phyloP scores from a whole-genome alignment of 2,113 vertebrate genomes.

The Ceyx margarethae region DNA sequence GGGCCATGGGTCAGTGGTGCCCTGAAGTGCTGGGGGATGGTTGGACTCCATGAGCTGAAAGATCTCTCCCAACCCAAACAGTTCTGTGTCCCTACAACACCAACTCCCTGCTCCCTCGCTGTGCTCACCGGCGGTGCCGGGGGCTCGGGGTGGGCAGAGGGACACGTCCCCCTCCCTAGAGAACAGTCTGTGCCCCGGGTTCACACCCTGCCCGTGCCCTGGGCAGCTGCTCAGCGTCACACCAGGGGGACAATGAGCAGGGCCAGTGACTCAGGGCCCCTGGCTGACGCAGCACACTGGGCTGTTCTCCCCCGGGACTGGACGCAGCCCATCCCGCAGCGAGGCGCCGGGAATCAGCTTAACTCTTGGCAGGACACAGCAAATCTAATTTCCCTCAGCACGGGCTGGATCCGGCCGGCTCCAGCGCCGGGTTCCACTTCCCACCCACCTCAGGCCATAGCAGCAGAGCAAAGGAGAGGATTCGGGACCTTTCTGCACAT shows the following conservation, averaged over 20 bases:
- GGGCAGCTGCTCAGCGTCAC: not conserved
- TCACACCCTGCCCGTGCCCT: not conserved
- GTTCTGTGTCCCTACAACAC: no score
- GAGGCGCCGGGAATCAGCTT: slow-evolving; percentile 44
- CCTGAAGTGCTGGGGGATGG: no score
- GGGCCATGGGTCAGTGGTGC: no score
- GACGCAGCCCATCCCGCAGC: not conserved
- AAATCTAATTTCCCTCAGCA: slow-evolving; percentile 38
- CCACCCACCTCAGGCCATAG: not conserved
- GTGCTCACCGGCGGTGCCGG: not conserved
- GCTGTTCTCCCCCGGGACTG: not conserved
- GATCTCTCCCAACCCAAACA: no score
- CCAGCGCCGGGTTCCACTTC: not conserved
- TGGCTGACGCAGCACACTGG: slow-evolving; percentile 26
- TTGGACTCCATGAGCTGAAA: no score
- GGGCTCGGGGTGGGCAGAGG: not conserved
- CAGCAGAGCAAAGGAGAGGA: not conserved
- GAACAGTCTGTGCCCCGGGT: fast-evolving
- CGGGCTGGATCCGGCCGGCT: not conserved
- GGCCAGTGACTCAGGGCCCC: slow-evolving; percentile 38
- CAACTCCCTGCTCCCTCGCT: fast-evolving
- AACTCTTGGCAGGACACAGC: slow-evolving; percentile 34
- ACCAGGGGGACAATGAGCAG: not conserved
- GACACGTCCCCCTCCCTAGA: fast-evolving
- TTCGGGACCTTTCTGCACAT: fast-evolving